Base-by-base conservation (phyloP, 2,113 vertebrate species). In the Heteronetta atricapilla region DNA sequence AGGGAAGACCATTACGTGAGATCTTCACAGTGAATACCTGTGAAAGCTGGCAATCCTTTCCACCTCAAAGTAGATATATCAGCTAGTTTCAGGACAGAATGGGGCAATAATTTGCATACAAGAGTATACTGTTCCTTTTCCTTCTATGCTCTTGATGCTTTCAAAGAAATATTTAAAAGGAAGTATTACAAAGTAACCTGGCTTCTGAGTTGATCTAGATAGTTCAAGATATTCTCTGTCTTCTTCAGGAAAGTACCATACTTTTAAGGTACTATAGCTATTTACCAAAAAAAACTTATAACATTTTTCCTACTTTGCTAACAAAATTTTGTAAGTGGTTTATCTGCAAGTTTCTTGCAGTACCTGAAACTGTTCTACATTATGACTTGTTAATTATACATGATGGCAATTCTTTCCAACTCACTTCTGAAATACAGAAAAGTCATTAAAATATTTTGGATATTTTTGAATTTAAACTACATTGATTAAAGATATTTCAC, bases 401-500 rank as follows among this genome's bases (percentile, higher is more conserved):
- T 44, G 77, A 56, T 19, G 18, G 85, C 77, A 81, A 42, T 74
- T 69, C 73, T 44, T 76, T 81, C 56, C 40, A 50, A 15, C 36
- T 62, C 63, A 10, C 44, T 84, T 70, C 59, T 91, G 78, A 69
- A 66, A 70, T 14, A 90, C n/a, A 86, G 77, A 19, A 77, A n/a
- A 89, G 44, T 33, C 34, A 59, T 70, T 66, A 81, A 52, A 81
- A 81, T 69, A 60, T 29, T 74, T 8, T 73, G 55, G 62, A 73
- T 19, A 33, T 46, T 83, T 66, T 46, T 70, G 29, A 91, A 33
- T 50, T 75, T 89, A 91, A 93, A 87, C 89, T 73, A 84, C 68
- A 44, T 34, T 87, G 64, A 91, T 91, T 81, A 95, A 94, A 94
- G 73, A 56, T 16, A 67, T 86, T 93, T 68, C 69, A 66, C 44